Evolutionary conservation across 2,797 vertebrate genomes (phyloP), one percentile per base, ranked within the genome.

Genomic region (Manis pentadactyla): DNA sequence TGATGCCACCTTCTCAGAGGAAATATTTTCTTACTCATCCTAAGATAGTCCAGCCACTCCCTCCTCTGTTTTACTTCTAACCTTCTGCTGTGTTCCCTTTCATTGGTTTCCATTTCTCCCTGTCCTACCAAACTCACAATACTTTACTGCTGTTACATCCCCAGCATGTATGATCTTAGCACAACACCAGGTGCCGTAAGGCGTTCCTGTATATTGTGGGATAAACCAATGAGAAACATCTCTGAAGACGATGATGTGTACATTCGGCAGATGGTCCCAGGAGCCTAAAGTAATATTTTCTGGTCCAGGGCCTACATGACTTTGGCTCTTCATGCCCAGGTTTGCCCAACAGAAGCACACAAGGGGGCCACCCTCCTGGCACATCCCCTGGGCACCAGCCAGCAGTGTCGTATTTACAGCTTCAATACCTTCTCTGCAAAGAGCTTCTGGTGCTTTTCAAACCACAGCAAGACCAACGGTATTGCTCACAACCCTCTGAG

Each of bases 401-500:
- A 25, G 42, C 21, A 6, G 18, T 5, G 4, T 8, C 13, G 6
- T 55, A 46, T 92, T 57, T 74, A 53, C 23, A 15, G 17, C 29
- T 84, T 78, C 83, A 78, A 87, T 75, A 86, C 46, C 31, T n/a
- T 59, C 71, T 42, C 34, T 63, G n/a, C 79, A 39, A 90, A 92
- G 57, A 61, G 57, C 55, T 34, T 27, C 69, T 73, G 31, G 74
- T 59, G 39, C 25, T 90, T 69, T 93, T 74, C 93, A 75, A 68
- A 39, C 55, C 46, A 57, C 29, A 69, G 71, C 37, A 69, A 78
- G 64, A 83, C 37, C 29, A 8, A n/a, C 66, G 63, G 3, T 83
- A 71, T 25, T 84, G 87, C 57, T 87, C 85, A 71, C 75, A 77
- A 13, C n/a, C 7, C 18, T 77, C 53, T 42, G 49, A 69, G 23